Evolutionary conservation across 2,888 invertebrate species (phyloP), one percentile per base, ranked within the genome.

Genomic region (Euspilapteryx auroguttella): DNA sequence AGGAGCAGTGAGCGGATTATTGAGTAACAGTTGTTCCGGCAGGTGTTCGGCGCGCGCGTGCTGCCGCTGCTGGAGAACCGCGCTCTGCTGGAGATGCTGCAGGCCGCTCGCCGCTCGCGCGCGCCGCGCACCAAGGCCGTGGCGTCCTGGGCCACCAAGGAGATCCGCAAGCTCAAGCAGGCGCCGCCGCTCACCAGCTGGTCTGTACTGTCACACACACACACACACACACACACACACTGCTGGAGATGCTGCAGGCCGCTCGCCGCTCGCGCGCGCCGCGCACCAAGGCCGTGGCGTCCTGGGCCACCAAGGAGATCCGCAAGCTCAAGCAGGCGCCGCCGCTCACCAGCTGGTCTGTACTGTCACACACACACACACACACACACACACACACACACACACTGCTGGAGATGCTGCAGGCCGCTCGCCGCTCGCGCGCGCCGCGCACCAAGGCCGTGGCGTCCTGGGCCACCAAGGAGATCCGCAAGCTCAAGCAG

Each of bases 261-360:
- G 97, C 95, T 31, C 86, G 93, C 41, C 85, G 91, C 40, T 94
- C 94, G 29, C 89, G 92, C 54, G 83, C 82, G 21, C 79, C 78
- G 38, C 94, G 96, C 65, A 91, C 95, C 37, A 97, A 95, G 79
- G 85, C 89, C 32, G 79, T 97, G 40, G 90, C 95, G 41, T 87
- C 81, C 43, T 99, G 98, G 98, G 97, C 97, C 36, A 83, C 87
- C 35, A 95, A 95, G 78, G 96, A 96, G 77, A 86, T 99, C 50
- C 86, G 92, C 49, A 93, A 90, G 73, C 79, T 94, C 54, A 94
- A 91, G 71, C 85, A 79, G 44, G 75, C 79, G 37, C 53, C 71
- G 37, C 71, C 77, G 21, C 65, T 76, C 33, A 64, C 77, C 37
- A 82, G 82, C 78, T 83, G 82, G 83, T 82, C 35, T 66, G 68